phyloP scores from a whole-genome alignment of 2,888 invertebrate species.

The Fissipunctia ypsillon region DNA sequence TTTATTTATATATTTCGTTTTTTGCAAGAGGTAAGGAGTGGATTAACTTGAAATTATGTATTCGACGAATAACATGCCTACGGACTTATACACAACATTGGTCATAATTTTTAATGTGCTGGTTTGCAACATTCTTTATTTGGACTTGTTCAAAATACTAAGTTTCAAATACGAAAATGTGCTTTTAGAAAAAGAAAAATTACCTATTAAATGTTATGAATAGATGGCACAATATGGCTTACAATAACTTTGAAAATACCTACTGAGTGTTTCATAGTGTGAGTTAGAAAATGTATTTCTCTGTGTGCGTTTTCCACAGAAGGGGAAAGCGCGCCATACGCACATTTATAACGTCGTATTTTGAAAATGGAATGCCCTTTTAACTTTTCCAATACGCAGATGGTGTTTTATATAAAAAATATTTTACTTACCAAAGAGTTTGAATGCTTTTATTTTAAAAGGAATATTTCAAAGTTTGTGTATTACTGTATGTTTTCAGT shows the following conservation, averaged over 20 bases:
- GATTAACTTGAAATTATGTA: constrained; percentile 76
- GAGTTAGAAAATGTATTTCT: constrained; percentile 54
- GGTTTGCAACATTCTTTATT: constrained; percentile 21
- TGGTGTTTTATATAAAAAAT: constrained; percentile 51
- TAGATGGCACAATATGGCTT: constrained; percentile 34
- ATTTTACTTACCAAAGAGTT: constrained; percentile 38
- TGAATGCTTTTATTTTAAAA: constrained; percentile 38
- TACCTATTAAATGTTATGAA: constrained; percentile 29
- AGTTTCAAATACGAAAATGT: constrained; percentile 20
- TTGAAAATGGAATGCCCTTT: constrained; percentile 85
- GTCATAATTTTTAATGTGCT: constrained; percentile 23
- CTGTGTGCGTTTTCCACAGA: constrained; percentile 82
- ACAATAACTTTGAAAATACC: constrained; percentile 51
- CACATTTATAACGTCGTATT: constrained; percentile 77
- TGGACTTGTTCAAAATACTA: neutral
- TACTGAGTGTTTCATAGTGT: constrained; percentile 59
- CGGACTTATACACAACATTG: constrained; percentile 34
- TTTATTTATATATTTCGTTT: constrained; percentile 85
- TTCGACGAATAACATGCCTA: constrained; percentile 49
- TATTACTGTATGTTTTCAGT: neutral
- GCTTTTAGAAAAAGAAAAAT: constrained; percentile 7
- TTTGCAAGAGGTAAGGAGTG: constrained; percentile 81
- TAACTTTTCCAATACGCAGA: constrained; percentile 82
- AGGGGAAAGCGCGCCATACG: constrained; percentile 83
- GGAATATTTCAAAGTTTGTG: constrained; percentile 17